Base-by-base conservation (phyloP, 92 coral and sea anemone genomes). In the Epizoanthus scotinus region DNA sequence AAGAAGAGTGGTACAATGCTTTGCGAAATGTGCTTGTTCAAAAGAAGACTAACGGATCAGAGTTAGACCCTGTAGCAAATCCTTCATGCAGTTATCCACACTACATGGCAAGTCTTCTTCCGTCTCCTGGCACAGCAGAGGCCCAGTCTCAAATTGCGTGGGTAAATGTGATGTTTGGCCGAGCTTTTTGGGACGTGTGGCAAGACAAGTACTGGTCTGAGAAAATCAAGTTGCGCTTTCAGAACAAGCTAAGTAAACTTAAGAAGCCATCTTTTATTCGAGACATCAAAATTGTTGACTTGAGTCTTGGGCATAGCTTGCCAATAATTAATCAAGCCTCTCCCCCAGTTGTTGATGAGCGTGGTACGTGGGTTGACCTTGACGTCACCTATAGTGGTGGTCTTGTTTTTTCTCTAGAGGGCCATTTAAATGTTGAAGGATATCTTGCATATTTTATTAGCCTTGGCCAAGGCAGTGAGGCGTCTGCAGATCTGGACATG, bases 101-200 rank as follows among this genome's bases (percentile, higher is more conserved):
- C 61, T 93, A 93, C 84, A 96, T 96, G 99, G 94, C 91, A 12
- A 72, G 82, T 68, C 86, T 96, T 28, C 73, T 96, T 3, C 89
- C 90, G 8, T 27, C 75, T 28, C 85, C 88, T 26, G 95, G 89
- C 26, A 61, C 73, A 6, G 83, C 63, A 44, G 64, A 67, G n/a
- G 77, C 88, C 28, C 78, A 87, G 20, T 78, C 93, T 18, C 95
- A 88, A 25, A 82, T 96, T 61, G 91, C 99, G 6, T 96, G 98
- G 98, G 99, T 96, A 13, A 96, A 96, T 68, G 93, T 92, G 27
- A 71, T 96, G 68, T 83, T 91, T 70, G 99, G 98, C n/a, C 87
- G 99, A 71, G 88, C 89, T 5, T 96, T 96, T 78, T 96, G 98
- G 98, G 99, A 96, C 77, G 98, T 96, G 6, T 96, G 99, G 99